These are phyloP conservation scores for Trachelus troglodyta DNA, from an alignment of 2,888 invertebrate genomes.

Conservation along the genomic window DNA sequence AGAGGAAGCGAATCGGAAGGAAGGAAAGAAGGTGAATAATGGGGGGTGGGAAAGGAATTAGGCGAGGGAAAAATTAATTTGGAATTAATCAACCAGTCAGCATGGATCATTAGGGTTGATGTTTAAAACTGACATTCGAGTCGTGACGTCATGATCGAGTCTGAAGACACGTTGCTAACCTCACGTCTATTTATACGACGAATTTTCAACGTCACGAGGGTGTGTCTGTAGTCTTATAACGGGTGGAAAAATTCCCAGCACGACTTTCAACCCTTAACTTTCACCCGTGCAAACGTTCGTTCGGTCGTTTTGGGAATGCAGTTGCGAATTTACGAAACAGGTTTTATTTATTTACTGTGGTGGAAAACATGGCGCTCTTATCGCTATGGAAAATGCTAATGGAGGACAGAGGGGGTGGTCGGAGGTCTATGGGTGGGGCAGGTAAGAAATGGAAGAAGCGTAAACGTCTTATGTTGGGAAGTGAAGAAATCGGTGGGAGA, in stretches of 20 bases:
- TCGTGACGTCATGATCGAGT: slow-evolving; percentile 13
- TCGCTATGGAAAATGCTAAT: neutral
- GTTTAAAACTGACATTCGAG: slow-evolving; percentile 14
- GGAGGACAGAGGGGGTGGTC: no score
- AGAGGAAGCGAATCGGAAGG: slow-evolving; percentile 2
- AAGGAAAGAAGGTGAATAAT: slow-evolving; percentile 4
- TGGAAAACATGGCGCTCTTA: neutral
- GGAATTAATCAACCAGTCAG: slow-evolving; percentile 42
- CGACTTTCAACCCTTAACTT: neutral
- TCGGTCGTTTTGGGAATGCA: slow-evolving; percentile 13
- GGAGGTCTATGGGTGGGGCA: neutral
- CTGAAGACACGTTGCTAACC: neutral
- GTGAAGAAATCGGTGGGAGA: neutral
- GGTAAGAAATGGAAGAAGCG: neutral
- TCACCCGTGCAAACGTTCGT: neutral
- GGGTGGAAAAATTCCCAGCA: neutral
- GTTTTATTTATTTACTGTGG: neutral
- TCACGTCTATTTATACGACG: slow-evolving; percentile 15
- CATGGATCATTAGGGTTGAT: slow-evolving; percentile 22
- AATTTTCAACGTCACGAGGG: slow-evolving; percentile 3
- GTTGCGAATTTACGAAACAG: slow-evolving; percentile 15
- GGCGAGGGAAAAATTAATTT: slow-evolving; percentile 33
- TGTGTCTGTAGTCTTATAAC: neutral
- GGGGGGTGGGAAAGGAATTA: slow-evolving; percentile 11
- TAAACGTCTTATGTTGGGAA: neutral